Conservation (phyloP, 2,797 vertebrate genomes). For the Pteronotus mesoamericanus region DNA sequence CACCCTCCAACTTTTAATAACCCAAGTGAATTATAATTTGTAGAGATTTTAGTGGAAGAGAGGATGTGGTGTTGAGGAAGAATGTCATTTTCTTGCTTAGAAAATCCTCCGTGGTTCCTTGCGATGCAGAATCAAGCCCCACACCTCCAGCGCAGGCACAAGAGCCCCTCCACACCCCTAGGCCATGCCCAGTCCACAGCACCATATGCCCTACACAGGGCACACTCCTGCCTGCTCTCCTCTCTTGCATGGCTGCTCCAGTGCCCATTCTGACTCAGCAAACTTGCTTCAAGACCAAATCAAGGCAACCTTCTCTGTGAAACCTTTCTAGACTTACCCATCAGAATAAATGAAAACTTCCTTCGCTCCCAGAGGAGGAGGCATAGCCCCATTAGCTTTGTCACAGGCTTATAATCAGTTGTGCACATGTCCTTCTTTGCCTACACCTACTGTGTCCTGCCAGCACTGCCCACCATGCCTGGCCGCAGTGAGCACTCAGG, state of each 20-base stretch:
- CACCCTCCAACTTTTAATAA: neutral
- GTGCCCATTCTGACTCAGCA: neutral
- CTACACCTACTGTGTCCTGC: neutral
- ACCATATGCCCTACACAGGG: too few relatives aligned
- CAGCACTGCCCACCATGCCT: accelerated
- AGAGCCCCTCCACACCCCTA: too few relatives aligned
- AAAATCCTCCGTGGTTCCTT: neutral
- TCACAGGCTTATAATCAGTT: too few relatives aligned
- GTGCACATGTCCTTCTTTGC: neutral
- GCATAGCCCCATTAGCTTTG: neutral
- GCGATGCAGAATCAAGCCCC: neutral
- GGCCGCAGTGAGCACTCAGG: neutral
- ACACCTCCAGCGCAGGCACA: neutral
- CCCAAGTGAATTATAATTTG: neutral
- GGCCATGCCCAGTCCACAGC: neutral
- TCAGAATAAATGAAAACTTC: neutral
- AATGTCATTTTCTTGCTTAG: neutral
- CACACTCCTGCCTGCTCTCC: neutral
- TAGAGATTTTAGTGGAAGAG: neutral
- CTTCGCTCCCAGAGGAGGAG: neutral
- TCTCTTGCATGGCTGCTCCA: accelerated
- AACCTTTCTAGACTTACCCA: neutral
- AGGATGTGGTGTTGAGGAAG: neutral
- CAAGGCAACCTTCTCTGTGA: neutral
- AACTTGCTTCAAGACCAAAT: neutral